Base-by-base conservation (phyloP, 2,113 vertebrate species). In the Anarrhichthys ocellatus region DNA sequence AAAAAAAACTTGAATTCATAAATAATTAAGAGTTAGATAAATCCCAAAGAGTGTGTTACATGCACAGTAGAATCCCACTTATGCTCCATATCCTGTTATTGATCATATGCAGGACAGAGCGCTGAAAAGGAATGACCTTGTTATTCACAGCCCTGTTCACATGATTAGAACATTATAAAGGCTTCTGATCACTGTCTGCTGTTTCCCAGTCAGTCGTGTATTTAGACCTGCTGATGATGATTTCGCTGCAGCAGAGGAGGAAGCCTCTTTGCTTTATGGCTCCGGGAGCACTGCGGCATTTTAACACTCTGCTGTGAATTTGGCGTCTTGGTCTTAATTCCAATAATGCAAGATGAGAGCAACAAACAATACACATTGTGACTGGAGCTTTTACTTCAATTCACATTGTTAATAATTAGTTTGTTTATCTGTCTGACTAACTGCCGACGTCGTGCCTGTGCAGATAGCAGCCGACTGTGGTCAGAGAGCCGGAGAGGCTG, bases 301-400 rank as follows among this genome's bases (percentile, higher is more conserved):
- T 73, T 54, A 40, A 50, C 78, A 18, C 65, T 75, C 27, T n/a
- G 27, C 9, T 73, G 52, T 13, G 2, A 44, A 62, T 67, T 61
- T 73, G 14, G 14, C 68, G 48, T 77, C 24, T 29, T 67, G 2
- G 7, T 70, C 42, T 20, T 71, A 58, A 9, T 80, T 54, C 24
- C 72, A 76, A n/a, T 14, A 38, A 40, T 24, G 13, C 46, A 58
- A 48, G 6, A 1, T 17, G 0, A 73, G 7, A 78, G 34, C 27
- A 78, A 62, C 14, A 40, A 59, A 64, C 5, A n/a, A 22, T 1
- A 59, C 22, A 70, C 29, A 46, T 13, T 2, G 6, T 42, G 6
- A 27, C 46, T 18, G 24, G 42, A 48, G 24, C 58, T 44, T 70
- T 63, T 4, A 46, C 65, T 17, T 70, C 14, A 52, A 52, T 29